Evolutionary conservation across 2,113 vertebrate genomes (phyloP).

Genomic region (Mustela nigripes): DNA sequence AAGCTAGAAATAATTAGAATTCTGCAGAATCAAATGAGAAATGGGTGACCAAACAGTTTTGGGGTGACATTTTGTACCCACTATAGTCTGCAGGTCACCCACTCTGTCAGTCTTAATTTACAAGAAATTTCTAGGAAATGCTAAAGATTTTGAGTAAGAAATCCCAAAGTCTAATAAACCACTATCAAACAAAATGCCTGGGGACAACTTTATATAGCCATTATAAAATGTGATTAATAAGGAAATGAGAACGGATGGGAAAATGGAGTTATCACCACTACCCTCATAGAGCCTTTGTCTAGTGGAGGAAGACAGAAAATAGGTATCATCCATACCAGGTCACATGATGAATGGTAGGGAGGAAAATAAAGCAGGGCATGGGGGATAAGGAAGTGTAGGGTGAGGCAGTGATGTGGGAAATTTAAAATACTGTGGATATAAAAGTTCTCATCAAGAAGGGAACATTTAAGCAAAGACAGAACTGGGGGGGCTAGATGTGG

Average conservation of each 20-base stretch:
- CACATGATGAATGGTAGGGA: neutral
- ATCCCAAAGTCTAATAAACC: neutral
- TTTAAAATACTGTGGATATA: neutral
- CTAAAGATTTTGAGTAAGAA: constrained; percentile 39
- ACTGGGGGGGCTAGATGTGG: neutral
- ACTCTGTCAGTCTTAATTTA: neutral
- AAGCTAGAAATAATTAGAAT: constrained; percentile 46
- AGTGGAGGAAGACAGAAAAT: neutral
- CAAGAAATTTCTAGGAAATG: constrained; percentile 41
- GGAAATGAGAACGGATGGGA: neutral
- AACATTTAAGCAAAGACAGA: neutral
- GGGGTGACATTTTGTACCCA: neutral
- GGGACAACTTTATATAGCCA: neutral
- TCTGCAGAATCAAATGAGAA: constrained; percentile 33
- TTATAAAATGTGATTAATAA: neutral
- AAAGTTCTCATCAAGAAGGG: neutral
- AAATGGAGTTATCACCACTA: neutral
- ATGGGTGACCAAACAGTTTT: neutral
- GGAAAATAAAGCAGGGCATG: neutral
- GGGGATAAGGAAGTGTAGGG: neutral
- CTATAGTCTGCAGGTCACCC: neutral
- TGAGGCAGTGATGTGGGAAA: neutral
- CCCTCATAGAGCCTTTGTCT: neutral
- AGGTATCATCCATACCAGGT: neutral
- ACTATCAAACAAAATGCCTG: neutral